phyloP scores from a whole-genome alignment of 1,140 invertebrate species.

The Aphelenchoides besseyi region DNA sequence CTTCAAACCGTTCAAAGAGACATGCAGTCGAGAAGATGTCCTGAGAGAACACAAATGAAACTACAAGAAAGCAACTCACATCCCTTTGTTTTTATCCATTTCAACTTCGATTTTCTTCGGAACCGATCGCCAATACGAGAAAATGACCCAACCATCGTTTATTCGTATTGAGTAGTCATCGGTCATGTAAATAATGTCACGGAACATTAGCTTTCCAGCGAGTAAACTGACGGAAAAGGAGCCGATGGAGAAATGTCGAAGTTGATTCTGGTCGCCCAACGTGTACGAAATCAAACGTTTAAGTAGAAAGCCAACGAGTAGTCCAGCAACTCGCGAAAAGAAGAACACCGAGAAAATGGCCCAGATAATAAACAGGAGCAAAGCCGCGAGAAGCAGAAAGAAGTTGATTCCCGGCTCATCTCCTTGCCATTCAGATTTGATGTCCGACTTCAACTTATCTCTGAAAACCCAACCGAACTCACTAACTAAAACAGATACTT shows the following conservation, averaged over 20 bases:
- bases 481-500: too few species aligned
- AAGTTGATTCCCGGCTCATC: slow-evolving; percentile 44
- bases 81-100: background rate
- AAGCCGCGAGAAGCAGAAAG: slow-evolving; percentile 42
- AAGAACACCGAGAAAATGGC: slow-evolving; percentile 50
- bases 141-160: slow-evolving; percentile 81
- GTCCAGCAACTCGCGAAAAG: slow-evolving; percentile 45
- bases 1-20: slow-evolving; percentile 92
- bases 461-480: too few species aligned
- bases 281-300: slow-evolving; percentile 37
- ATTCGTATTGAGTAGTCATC: slow-evolving; percentile 87
- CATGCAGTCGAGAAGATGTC: slow-evolving; percentile 83
- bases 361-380: slow-evolving; percentile 50
- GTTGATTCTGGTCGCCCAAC: slow-evolving; percentile 20
- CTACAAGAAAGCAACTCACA: background rate
- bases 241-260: slow-evolving; percentile 66
- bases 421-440: slow-evolving; percentile 41
- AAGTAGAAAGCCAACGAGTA: slow-evolving; percentile 35
- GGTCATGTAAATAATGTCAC: slow-evolving; percentile 88
- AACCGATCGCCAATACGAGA: slow-evolving; percentile 56
- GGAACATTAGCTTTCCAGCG: slow-evolving; percentile 97
- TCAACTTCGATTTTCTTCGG: slow-evolving; percentile 23
- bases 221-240: slow-evolving; percentile 79
- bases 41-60: slow-evolving; percentile 70
- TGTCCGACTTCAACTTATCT: slow-evolving; percentile 35